phyloP scores from a whole-genome alignment of 37 sponge, comb jelly and placozoan genomes.

The Hormiphora californensis region DNA sequence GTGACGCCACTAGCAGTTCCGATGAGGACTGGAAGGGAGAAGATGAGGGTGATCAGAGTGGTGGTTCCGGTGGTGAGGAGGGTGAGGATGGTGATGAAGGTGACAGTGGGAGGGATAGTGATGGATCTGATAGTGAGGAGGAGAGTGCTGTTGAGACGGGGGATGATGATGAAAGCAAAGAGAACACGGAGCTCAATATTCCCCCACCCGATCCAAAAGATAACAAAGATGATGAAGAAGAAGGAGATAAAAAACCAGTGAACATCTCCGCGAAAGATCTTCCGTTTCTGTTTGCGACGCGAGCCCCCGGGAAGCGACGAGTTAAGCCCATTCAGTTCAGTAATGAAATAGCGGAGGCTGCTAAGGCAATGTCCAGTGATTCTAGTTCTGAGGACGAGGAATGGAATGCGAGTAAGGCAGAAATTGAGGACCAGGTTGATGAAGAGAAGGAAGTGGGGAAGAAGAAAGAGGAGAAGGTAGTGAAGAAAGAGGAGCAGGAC shows the following conservation, averaged over 20 bases:
- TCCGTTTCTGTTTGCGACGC: background rate
- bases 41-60: background rate
- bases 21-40: conserved; percentile 15
- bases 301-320: conserved; percentile 22
- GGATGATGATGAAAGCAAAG: too few species aligned
- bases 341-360: conserved; percentile 23
- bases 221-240: background rate
- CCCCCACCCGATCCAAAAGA: too few species aligned
- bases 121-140: background rate
- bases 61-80: background rate
- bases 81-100: background rate
- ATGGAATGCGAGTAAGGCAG: conserved; percentile 28
- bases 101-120: background rate
- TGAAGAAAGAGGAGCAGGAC: conserved; percentile 1
- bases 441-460: background rate
- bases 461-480: background rate
- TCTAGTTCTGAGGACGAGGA: conserved; percentile 50
- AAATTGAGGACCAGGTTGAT: background rate
- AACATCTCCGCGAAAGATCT: background rate
- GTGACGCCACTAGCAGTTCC: background rate
- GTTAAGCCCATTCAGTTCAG: conserved; percentile 7
- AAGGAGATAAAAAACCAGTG: background rate
- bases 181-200: too few species aligned
- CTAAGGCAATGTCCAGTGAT: conserved; percentile 20
- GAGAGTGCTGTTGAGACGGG: background rate